These are phyloP conservation scores for Tinamus major DNA, from an alignment of 2,797 vertebrate genomes.

Conservation along the genomic window DNA sequence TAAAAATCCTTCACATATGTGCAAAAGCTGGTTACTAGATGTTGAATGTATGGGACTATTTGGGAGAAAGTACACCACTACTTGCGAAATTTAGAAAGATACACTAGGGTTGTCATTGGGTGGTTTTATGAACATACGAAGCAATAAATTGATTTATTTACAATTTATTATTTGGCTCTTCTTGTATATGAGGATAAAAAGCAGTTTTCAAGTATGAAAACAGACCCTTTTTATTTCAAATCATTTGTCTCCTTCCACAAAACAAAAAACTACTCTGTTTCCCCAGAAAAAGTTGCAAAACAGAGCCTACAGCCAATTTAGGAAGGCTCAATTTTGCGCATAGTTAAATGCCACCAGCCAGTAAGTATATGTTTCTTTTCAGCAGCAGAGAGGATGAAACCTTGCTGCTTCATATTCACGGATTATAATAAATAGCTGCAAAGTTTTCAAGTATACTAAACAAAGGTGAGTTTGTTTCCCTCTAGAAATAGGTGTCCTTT, in stretches of 20 bases:
- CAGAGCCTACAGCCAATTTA: not conserved
- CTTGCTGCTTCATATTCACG: not conserved
- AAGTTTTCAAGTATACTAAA: not conserved
- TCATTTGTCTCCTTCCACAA: not conserved
- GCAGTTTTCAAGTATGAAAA: not conserved
- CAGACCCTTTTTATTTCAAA: not conserved
- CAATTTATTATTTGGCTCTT: not conserved
- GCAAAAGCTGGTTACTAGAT: not conserved
- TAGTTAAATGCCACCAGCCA: not conserved
- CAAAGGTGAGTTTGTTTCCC: not conserved
- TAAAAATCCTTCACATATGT: not conserved
- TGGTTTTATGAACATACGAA: not conserved
- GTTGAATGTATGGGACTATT: not conserved
- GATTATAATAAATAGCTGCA: not conserved
- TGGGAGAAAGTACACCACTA: not conserved
- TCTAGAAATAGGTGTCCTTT: not conserved
- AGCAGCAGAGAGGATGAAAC: not conserved
- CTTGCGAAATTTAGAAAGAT: not conserved
- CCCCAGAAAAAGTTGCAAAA: slow-evolving; percentile 4
- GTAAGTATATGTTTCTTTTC: not conserved
- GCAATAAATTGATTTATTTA: not conserved
- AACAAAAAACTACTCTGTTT: not conserved
- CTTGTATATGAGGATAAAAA: not conserved
- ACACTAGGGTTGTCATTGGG: not conserved
- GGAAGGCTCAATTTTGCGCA: not conserved